Percentiles rank a stretch among this genome's conserved stretches.
Conservation (phyloP, 2,113 vertebrate genomes). For the Vimba vimba region DNA sequence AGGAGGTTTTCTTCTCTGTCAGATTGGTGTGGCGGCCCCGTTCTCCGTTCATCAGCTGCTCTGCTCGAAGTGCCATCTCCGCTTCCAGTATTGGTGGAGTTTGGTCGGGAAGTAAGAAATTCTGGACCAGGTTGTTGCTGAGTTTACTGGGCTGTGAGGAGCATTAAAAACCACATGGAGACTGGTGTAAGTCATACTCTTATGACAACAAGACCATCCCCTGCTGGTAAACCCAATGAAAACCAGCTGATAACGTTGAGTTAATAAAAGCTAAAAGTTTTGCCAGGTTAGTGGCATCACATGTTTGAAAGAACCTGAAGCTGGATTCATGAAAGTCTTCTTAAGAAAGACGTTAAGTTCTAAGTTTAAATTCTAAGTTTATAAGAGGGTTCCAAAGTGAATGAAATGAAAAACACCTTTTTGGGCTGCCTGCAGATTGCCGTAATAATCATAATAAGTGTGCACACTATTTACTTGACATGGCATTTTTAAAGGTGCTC, state of each 20-base stretch:
- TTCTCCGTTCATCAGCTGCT: slow-evolving; percentile 61
- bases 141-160: slow-evolving; percentile 69
- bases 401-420: too few relatives aligned
- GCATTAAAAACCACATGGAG: background rate
- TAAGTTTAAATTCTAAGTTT: background rate
- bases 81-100: slow-evolving; percentile 74
- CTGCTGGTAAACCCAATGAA: background rate
- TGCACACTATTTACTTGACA: too few relatives aligned
- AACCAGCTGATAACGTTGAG: background rate
- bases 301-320: background rate
- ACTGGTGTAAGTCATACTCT: background rate
- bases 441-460: too few relatives aligned
- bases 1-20: slow-evolving; percentile 47
- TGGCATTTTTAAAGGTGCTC: too few relatives aligned
- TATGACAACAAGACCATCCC: background rate
- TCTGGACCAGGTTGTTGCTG: slow-evolving; percentile 74
- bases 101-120: slow-evolving; percentile 73
- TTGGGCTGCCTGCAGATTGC: too few relatives aligned
- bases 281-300: background rate
- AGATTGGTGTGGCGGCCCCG: slow-evolving; percentile 28
- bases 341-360: background rate
- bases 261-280: background rate
- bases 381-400: background rate
- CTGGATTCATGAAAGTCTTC: too few relatives aligned
- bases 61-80: slow-evolving; percentile 62